Base-by-base conservation (phyloP, 2,888 invertebrate genomes). In the Barypeithes pellucidus region DNA sequence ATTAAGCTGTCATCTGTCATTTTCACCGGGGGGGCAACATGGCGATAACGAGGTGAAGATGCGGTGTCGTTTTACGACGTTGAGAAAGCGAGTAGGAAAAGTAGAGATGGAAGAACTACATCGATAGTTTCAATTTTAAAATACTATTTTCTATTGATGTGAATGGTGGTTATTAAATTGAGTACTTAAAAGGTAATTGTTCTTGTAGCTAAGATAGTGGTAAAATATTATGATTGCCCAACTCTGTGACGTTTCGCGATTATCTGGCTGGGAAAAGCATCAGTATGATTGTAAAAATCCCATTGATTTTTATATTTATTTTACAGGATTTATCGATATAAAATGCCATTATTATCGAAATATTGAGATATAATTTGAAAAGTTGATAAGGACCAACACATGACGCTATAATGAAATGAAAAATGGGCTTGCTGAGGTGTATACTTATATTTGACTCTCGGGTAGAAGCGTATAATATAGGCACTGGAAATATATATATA, bases 31-130 rank as follows among this genome's bases (percentile, higher is more conserved):
- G 72, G 54, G 14, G 20, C 73, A 50, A 57, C 67, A 67, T 68
- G 65, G 63, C 67, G 75, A 69, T 75, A 75, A 72, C 75, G 69
- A 75, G 75, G 75, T 75, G 75, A 63, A 57, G 72, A 75, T 72
- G 71, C 72, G 70, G 74, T 50, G 39, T 70, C 70, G 67, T 67
- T 70, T 74, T 70, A 74, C 61, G 68, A 69, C 45, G 47, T 52
- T 20, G 41, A n/a, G n/a, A 69, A 68, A 66, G 69, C 69, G 69
- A 73, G 29, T 29, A 1, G 5, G 4, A 29, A 29, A 12, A 39
- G 39, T 39, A 39, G 39, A n/a, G 9, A 39, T n/a, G n/a, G 39
- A 3, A 39, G 3, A 12, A 1, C 3, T n/a, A 39, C 9, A 39
- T 39, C 39, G 39, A 39, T 39, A 39, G 4, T n/a, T 12, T 39